Evolutionary conservation across 37 sponge, comb jelly and placozoan genomes (phyloP).

Genomic region (Eunapius fragilis): DNA sequence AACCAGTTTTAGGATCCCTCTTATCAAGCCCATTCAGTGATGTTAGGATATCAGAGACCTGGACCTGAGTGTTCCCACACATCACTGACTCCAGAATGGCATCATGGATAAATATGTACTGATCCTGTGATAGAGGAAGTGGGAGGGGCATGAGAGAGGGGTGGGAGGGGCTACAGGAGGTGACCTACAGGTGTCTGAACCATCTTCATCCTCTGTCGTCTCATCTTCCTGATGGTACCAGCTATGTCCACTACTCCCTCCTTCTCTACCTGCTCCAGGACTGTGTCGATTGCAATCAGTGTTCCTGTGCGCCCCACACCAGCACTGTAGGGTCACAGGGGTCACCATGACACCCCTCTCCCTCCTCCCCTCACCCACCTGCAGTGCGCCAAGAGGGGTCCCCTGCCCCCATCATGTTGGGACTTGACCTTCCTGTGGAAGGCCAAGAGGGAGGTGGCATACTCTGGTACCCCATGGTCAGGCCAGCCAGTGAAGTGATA

Average conservation of each 20-base stretch:
- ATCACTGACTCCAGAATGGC: constrained; percentile 64
- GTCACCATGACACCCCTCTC: neutral
- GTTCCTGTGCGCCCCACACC: constrained; percentile 86
- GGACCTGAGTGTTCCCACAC: constrained; percentile 67
- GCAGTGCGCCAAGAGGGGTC: neutral
- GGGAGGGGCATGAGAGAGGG: neutral
- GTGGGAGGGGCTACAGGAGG: neutral
- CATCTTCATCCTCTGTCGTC: constrained; percentile 74
- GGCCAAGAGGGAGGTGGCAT: neutral
- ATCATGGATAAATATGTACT: constrained; percentile 70
- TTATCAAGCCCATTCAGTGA: constrained; percentile 15
- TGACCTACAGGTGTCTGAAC: constrained; percentile 60
- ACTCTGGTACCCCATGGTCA: constrained; percentile 8
- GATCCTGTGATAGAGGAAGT: constrained; percentile 43
- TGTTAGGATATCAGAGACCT: constrained; percentile 17
- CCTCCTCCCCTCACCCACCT: neutral
- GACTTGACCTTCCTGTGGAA: neutral
- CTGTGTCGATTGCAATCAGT: constrained; percentile 63
- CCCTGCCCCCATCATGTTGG: neutral
- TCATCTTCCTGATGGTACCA: constrained; percentile 43
- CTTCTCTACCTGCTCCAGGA: constrained; percentile 53
- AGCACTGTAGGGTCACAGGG: constrained; percentile 57
- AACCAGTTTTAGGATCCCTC: constrained; percentile 23
- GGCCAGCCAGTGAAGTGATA: constrained; percentile 44
- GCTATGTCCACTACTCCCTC: constrained; percentile 56